phyloP scores from a whole-genome alignment of 2,797 vertebrate species.

The Mareca penelope region DNA sequence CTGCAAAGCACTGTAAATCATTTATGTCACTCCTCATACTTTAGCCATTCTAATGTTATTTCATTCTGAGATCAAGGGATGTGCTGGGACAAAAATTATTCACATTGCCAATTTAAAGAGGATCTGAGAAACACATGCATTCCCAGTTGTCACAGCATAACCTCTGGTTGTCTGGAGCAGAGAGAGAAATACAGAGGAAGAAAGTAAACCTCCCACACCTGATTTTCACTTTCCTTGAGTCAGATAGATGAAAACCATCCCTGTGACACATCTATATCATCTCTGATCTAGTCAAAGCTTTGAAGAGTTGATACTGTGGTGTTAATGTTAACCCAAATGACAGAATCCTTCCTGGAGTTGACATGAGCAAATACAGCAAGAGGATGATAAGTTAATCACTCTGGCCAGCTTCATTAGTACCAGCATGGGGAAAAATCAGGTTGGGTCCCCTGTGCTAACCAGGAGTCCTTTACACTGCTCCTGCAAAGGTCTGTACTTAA shows the following conservation, averaged over 20 bases:
- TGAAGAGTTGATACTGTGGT: neutral
- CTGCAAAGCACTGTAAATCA: neutral
- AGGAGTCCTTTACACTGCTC: neutral
- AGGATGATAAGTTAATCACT: neutral
- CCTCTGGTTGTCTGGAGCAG: neutral
- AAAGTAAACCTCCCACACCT: neutral
- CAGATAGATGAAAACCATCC: neutral
- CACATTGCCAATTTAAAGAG: neutral
- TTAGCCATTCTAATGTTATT: neutral
- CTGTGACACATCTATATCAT: neutral
- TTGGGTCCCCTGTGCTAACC: neutral
- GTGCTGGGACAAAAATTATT: neutral
- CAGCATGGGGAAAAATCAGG: neutral
- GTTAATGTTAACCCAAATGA: slow-evolving; percentile 4
- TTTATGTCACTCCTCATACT: neutral
- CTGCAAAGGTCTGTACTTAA: neutral
- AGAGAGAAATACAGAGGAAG: neutral
- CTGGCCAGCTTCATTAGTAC: slow-evolving; percentile 11
- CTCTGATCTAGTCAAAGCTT: slow-evolving; percentile 19
- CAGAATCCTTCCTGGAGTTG: neutral
- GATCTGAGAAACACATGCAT: neutral
- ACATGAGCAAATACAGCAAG: neutral
- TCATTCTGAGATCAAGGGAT: neutral
- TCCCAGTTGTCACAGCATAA: neutral
- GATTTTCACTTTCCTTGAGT: neutral